Percentiles rank a stretch among this genome's conserved stretches.
Conservation (phyloP, 2,113 vertebrate genomes). For the Phalacrocorax pelagicus region DNA sequence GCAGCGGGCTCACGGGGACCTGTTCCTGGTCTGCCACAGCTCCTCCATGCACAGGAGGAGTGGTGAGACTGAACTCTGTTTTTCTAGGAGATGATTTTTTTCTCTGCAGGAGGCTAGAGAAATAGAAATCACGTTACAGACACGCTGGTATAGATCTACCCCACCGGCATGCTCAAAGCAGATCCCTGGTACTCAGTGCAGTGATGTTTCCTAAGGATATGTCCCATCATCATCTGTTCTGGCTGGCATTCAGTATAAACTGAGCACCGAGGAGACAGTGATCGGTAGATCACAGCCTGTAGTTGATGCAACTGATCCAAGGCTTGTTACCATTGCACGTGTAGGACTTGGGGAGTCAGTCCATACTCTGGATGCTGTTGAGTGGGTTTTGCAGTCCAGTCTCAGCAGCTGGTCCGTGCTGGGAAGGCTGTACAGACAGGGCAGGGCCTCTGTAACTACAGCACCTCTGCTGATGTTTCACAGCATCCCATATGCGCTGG, state of each 20-base stretch:
- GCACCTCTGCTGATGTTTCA: background rate
- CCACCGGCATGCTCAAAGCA: background rate
- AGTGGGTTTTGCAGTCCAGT: background rate
- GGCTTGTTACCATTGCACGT: background rate
- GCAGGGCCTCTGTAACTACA: background rate
- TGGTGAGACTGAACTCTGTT: rapidly evolving
- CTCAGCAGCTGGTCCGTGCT: background rate
- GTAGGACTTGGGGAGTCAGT: background rate
- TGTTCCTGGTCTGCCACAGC: background rate
- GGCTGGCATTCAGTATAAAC: background rate
- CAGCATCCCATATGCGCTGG: background rate
- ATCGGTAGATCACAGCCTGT: background rate
- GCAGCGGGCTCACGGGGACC: background rate
- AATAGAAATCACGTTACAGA: background rate
- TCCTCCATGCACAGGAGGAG: background rate
- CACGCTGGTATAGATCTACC: background rate
- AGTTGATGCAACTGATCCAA: background rate
- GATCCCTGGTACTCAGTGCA: background rate
- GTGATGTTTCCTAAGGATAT: background rate
- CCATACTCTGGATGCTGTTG: background rate
- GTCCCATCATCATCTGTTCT: rapidly evolving
- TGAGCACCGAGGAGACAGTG: background rate
- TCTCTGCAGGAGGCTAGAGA: background rate
- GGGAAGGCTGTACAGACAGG: background rate
- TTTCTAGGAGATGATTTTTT: background rate